Base-by-base conservation (phyloP, 2,888 invertebrate species). In the Cheilosia variabilis region DNA sequence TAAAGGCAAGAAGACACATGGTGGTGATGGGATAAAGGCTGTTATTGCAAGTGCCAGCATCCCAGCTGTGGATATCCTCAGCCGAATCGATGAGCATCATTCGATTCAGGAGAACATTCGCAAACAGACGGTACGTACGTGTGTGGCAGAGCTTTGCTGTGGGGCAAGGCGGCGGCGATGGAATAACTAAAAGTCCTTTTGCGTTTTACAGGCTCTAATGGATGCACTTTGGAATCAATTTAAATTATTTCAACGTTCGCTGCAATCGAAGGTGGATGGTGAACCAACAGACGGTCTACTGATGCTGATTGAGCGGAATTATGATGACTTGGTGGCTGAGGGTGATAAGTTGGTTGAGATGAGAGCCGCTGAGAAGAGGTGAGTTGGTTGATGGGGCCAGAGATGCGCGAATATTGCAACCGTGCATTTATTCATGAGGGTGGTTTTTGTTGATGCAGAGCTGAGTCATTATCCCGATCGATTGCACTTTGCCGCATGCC, bases 281-380 rank as follows among this genome's bases (percentile, higher is more conserved):
- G 92, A 92, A 22, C 90, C 91, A 22, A 91, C 90, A 47, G 92
- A 92, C 88, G 88, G 91, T 2, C 84, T 92, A 52, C 89, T 90
- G 62, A 90, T 92, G 92, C 89, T 92, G 89, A 92, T 92, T 52
- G 92, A 92, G 84, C 90, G 90, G 52, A 92, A 92, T 86, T 92
- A 92, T 60, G 92, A 92, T 88, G 91, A 91, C 66, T 87, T 92
- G 24, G 91, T 92, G 81, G 80, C 89, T 1, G 92, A 92, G 77
- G 92, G 92, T 15, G 92, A 92, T 80, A 91, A 90, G 47, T 81
- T 92, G 72, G 89, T 91, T 50, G 90, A 90, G 78, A 89, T 92
- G 88, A 87, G 92, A n/a, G 88, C 90, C 31, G 88, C 89, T 22
- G 92, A 92, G 81, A 89, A 88, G 55, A 90, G 89, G 92, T 92